Base-by-base conservation (phyloP, 2,888 invertebrate species). In the Silvanus unidentatus region DNA sequence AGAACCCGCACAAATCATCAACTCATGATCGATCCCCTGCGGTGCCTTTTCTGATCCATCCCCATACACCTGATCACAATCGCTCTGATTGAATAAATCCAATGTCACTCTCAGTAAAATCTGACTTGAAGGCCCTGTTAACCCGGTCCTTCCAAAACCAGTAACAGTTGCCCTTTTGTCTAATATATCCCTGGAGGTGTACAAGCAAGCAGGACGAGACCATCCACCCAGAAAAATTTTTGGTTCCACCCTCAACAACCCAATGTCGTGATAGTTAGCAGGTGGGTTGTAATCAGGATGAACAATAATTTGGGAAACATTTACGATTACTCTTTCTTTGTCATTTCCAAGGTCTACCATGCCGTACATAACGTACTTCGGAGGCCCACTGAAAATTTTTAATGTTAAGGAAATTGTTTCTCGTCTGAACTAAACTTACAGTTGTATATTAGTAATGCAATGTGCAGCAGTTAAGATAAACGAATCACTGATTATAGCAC, bases 381-480 rank as follows among this genome's bases (percentile, higher is more conserved):
- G 22, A 22, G 22, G 22, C 3, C 22, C 22, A 5, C 22, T 22
- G 8, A 3, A 22, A 22, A n/a, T n/a, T n/a, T 22, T 3, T 22
- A 8, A 22, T 22, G 8, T 22, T 22, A 22, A 22, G 22, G 8
- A 5, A 32, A 32, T 32, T 32, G n/a, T 32, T 32, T 8, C 12
- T 32, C 5, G 22, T 8, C n/a, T 3, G 22, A 14, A 6, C 11
- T 9, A 22, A 34, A 47, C 50, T 48, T 45, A 54, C 52, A 29
- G 8, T 14, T 11, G 5, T 1, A 5, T 1, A 39, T 45, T 34
- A 16, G 39, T 40, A 2, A 54, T 27, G 40, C 86, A 86, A 60
- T 86, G 85, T 0, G 79, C 83, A 0, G 84, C 84, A 0, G 83
- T 81, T 6, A 86, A 62, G 28, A 86, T 76, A 62, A 77, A 83